phyloP scores from a whole-genome alignment of 1,140 invertebrate species.

The Trachelipus rathkii region DNA sequence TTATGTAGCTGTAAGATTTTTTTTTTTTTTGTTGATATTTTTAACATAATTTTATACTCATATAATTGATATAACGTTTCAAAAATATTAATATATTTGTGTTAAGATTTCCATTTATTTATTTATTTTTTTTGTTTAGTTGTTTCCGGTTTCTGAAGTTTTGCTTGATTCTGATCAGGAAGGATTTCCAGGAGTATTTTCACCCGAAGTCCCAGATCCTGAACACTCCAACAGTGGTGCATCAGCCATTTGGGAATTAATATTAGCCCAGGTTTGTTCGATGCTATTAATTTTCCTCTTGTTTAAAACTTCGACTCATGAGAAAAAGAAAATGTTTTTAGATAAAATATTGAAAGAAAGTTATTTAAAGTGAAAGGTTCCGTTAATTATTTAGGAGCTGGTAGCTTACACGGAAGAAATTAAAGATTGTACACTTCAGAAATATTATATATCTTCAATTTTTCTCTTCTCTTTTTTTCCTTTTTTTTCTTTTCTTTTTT shows the following conservation, averaged over 20 bases:
- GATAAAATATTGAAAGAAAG: no score
- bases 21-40: neutral
- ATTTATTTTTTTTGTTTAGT: constrained; percentile 36
- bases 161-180: constrained; percentile 69
- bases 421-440: no score
- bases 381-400: no score
- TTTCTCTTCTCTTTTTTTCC: no score
- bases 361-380: no score
- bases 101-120: neutral
- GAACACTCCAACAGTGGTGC: constrained; percentile 80
- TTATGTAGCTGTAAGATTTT: no score
- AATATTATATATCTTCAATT: no score
- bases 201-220: constrained; percentile 74
- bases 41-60: neutral
- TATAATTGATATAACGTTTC: neutral
- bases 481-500: no score
- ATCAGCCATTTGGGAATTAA: constrained; percentile 72
- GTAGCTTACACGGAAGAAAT: no score
- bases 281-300: no score
- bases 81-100: constrained; percentile 20
- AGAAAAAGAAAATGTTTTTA: no score
- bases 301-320: no score
- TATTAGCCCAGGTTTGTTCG: constrained; percentile 36
- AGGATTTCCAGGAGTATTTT: constrained; percentile 61
- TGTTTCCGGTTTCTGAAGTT: constrained; percentile 56